Evolutionary conservation across 2,888 invertebrate genomes (phyloP), one percentile per base, ranked within the genome.

Genomic region (Nomada ruficornis): DNA sequence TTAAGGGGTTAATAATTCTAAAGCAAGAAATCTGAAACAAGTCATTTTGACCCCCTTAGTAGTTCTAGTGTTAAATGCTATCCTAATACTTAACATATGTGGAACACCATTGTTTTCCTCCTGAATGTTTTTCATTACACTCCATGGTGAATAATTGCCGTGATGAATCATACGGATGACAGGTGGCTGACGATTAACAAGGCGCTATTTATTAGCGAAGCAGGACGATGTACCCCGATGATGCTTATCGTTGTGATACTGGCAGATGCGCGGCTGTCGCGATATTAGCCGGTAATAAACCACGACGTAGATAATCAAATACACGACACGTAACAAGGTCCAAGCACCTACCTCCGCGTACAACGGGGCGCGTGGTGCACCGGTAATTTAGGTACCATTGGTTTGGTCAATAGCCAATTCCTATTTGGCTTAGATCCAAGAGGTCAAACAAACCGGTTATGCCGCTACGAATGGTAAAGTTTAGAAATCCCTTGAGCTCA

Each of bases 401-500:
- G 91, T 90, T 92, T 93, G 93, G 93, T 93, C 92, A 93, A 93
- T 92, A 91, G 93, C 93, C 93, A 93, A 93, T 93, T 93, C 90
- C 92, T 92, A 92, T 91, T 93, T 93, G 93, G 93, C 93, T 85
- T 75, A 57, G 77, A 77, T 92, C 93, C 93, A 93, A 91, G 88
- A 86, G 89, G 87, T 90, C 89, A 90, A 91, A 91, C 90, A 90
- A 92, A 91, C 91, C 85, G 87, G 85, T 77, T 87, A 82, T 79
- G 79, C 84, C 83, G 75, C 84, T 83, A 85, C 85, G 79, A 85
- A 82, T 84, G 65, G 81, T 55, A 80, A 88, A 86, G 82, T 80
- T 83, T 80, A 87, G 76, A 62, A 79, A 67, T 59, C 52, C 55
- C 23, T 55, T 42, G 67, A 71, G 68, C 72, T 64, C 36, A 15